Conservation (phyloP, 2,113 vertebrate species). For the Salminus brasiliensis region DNA sequence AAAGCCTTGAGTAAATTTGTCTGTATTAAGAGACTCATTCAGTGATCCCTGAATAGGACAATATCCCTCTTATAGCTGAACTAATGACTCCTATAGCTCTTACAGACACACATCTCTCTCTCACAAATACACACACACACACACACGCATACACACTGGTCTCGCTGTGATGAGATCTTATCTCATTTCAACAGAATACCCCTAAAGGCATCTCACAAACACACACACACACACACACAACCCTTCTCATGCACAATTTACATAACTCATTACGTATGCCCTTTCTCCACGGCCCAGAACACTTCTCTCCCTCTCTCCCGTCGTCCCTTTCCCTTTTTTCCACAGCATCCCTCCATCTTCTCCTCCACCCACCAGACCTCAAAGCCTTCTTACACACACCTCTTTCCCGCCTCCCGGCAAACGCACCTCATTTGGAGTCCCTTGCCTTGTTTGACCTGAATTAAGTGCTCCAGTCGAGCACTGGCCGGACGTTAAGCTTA, state of each 20-base stretch:
- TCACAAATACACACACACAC: too few relatives aligned
- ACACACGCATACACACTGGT: too few relatives aligned
- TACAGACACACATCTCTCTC: background rate
- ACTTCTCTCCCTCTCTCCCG: conserved; percentile 3
- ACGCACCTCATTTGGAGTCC: background rate
- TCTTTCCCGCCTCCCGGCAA: background rate
- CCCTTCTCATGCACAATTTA: conserved; percentile 7
- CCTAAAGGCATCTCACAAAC: too few relatives aligned
- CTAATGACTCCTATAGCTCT: conserved; percentile 5
- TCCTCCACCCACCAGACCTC: conserved; percentile 21
- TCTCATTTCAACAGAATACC: background rate
- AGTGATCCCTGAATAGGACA: background rate
- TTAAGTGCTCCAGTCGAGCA: conserved; percentile 14
- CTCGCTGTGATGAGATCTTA: background rate
- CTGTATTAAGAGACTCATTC: background rate
- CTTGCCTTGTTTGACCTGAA: background rate
- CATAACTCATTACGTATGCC: conserved; percentile 16
- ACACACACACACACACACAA: conserved; percentile 15
- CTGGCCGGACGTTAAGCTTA: conserved; percentile 28
- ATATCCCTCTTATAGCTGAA: background rate
- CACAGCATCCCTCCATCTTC: conserved; percentile 12
- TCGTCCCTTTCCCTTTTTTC: background rate
- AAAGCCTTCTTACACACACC: background rate
- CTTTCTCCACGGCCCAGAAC: conserved; percentile 2
- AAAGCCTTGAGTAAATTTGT: background rate